Evolutionary conservation across 1,140 invertebrate species (phyloP), one percentile per base, ranked within the genome.

Genomic region (Drosophila sulfurigaster): DNA sequence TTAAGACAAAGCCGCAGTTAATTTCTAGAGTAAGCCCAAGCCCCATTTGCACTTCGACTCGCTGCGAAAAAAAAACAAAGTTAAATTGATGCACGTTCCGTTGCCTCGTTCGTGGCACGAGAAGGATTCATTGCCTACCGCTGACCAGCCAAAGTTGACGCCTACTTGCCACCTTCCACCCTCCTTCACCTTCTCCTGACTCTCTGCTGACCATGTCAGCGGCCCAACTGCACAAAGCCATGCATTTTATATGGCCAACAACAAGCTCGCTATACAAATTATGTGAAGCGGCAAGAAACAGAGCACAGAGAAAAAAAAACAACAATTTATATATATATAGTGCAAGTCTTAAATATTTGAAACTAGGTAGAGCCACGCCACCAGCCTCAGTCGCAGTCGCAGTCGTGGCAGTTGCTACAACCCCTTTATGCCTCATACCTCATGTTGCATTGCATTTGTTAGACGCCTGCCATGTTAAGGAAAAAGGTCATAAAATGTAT

Each of bases 401-500:
- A 25, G 20, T 25, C 20, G 20, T 25, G 20, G 20, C 20, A 25
- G 20, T 25, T 25, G 20, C 20, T 25, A 25, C 20, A n/a, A 16
- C 11, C 38, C 43, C 15, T 51, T 32, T 16, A 15, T 41, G 54
- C 32, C 32, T 20, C 54, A 13, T 32, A n/a, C 57, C 25, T 16
- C 62, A 13, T 51, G 38, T 63, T 74, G 71, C 64, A 74, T 74
- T 75, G 72, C 66, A 75, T 75, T 75, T 75, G 72, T 75, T 75
- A 63, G 58, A 70, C 43, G 72, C 30, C 67, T 54, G 25, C 38
- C 78, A 82, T 78, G 82, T 85, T 77, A 86, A 88, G 82, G 83
- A 87, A 87, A 86, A 87, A 88, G 83, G 83, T 88, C 82, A 83
- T 87, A 87, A 87, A 87, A 83, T 82, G 82, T 87, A 87, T 87